Conservation (phyloP, 30 jellyfish, hydroid and myxozoan species). For the Aurelia sp. region DNA sequence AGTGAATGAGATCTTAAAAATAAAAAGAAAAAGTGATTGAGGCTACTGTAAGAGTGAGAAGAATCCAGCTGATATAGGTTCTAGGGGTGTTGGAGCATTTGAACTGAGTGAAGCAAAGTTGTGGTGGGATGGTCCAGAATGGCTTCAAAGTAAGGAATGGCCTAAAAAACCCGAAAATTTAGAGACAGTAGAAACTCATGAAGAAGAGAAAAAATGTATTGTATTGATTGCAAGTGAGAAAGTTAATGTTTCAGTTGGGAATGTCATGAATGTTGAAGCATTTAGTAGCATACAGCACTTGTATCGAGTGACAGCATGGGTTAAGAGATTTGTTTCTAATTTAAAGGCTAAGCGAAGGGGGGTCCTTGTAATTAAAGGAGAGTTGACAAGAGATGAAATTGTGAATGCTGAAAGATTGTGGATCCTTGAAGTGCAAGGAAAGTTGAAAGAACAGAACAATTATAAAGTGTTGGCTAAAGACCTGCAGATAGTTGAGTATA, state of each 20-base stretch:
- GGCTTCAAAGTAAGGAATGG: constrained; percentile 16
- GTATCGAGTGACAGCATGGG: constrained; percentile 35
- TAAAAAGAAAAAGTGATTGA: too few species aligned
- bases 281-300: neutral
- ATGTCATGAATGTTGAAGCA: neutral
- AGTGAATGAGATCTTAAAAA: too few species aligned
- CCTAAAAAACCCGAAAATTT: constrained; percentile 31
- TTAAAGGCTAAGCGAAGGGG: neutral
- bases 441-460: neutral
- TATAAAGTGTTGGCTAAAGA: neutral
- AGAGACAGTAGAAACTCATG: too few species aligned
- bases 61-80: neutral
- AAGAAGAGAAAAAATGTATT: constrained; percentile 2
- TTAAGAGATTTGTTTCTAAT: constrained; percentile 6
- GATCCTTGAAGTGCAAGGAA: constrained; percentile 17
- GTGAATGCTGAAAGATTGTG: constrained; percentile 33
- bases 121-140: constrained; percentile 56
- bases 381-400: constrained; percentile 19
- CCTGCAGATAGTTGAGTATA: neutral
- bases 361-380: neutral
- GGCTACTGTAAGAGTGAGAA: neutral
- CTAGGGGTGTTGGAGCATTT: constrained; percentile 16
- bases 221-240: neutral
- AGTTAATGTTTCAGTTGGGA: neutral
- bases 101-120: constrained; percentile 7